Conservation (phyloP, 2,888 invertebrate species). For the Trissolcus brochymenae region DNA sequence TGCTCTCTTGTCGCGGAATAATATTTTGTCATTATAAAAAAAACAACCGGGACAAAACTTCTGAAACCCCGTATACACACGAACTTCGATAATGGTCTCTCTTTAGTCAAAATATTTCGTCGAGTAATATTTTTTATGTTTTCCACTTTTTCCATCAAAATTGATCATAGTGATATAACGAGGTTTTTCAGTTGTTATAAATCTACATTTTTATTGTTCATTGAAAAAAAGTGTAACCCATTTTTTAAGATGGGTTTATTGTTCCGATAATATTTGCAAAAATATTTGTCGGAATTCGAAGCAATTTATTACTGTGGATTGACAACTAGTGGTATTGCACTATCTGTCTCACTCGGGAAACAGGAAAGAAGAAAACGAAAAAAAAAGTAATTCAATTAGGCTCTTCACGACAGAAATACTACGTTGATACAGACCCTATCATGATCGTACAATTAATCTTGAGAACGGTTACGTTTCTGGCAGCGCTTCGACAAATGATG, state of each 20-base stretch:
- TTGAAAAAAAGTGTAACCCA: too few species aligned
- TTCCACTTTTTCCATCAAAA: too few species aligned
- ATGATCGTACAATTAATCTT: slow-evolving; percentile 58
- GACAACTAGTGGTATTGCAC: slow-evolving; percentile 30
- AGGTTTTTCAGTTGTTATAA: too few species aligned
- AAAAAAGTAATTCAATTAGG: slow-evolving; percentile 57
- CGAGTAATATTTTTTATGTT: too few species aligned
- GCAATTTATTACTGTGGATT: slow-evolving; percentile 27
- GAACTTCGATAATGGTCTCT: too few species aligned
- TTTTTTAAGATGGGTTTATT: too few species aligned
- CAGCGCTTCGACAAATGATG: slow-evolving; percentile 59
- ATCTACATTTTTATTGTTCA: too few species aligned
- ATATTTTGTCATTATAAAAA: slow-evolving; percentile 23
- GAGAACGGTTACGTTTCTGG: slow-evolving; percentile 59
- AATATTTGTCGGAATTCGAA: not conserved
- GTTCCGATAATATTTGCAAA: too few species aligned
- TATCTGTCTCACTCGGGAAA: slow-evolving; percentile 16
- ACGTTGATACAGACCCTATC: slow-evolving; percentile 57
- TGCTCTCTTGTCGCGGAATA: slow-evolving; percentile 12
- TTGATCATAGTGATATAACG: too few species aligned
- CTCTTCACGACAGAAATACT: slow-evolving; percentile 56
- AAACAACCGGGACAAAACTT: not conserved
- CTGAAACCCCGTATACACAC: too few species aligned
- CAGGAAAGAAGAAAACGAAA: not conserved
- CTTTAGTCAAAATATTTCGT: too few species aligned